phyloP scores from a whole-genome alignment of 1,140 invertebrate species.

The Ephestia elutella region DNA sequence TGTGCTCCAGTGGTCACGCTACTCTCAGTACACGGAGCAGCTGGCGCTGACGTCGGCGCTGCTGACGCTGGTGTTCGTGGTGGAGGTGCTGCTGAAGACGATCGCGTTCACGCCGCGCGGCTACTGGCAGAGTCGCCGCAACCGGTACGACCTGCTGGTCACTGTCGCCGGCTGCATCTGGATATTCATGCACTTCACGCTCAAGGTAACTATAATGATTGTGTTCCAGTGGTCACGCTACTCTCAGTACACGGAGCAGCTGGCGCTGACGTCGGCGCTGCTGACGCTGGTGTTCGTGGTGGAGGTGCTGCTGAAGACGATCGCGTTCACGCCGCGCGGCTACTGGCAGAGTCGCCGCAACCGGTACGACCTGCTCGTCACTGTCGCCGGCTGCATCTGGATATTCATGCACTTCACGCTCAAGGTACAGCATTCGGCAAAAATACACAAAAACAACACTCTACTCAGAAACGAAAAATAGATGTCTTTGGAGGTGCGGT shows the following conservation, averaged over 20 bases:
- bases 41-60: conserved; percentile 91
- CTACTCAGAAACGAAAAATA: neutral
- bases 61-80: conserved; percentile 89
- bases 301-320: conserved; percentile 98
- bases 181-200: conserved; percentile 94
- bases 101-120: conserved; percentile 97
- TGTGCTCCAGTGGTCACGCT: conserved; percentile 85
- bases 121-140: conserved; percentile 98
- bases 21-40: conserved; percentile 83
- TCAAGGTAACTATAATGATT: conserved; percentile 44
- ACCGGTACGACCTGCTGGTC: conserved; percentile 98
- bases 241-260: conserved; percentile 82
- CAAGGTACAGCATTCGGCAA: conserved; percentile 62
- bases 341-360: conserved; percentile 99
- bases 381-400: conserved; percentile 97
- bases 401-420: conserved; percentile 94
- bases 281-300: conserved; percentile 90
- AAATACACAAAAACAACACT: neutral
- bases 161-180: conserved; percentile 97
- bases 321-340: conserved; percentile 97
- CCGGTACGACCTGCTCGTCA: conserved; percentile 98
- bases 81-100: conserved; percentile 98
- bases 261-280: conserved; percentile 91
- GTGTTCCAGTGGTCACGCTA: conserved; percentile 86
- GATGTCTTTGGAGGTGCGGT: too few relatives aligned